phyloP scores from a whole-genome alignment of 2,888 invertebrate genomes.

The Lagria hirta region DNA sequence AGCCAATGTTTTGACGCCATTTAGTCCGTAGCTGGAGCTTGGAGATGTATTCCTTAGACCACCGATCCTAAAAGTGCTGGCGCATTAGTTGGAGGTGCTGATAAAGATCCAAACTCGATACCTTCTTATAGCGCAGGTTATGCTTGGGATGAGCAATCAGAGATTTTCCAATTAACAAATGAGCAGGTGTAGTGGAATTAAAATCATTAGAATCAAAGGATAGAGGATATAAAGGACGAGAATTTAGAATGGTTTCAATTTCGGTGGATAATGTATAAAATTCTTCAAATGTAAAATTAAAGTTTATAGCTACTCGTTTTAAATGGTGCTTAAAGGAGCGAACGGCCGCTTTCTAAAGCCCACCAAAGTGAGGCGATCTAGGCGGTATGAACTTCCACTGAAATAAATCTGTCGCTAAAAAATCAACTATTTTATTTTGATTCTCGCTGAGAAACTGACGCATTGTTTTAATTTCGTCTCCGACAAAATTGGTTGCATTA shows the following conservation, averaged over 20 bases:
- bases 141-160: slow-evolving; percentile 24
- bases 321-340: slow-evolving; percentile 40
- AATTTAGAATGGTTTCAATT: slow-evolving; percentile 43
- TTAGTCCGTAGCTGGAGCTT: slow-evolving; percentile 30
- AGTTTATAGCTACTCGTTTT: slow-evolving; percentile 31
- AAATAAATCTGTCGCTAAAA: slow-evolving; percentile 12
- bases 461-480: slow-evolving; percentile 27
- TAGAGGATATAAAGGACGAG: slow-evolving; percentile 37
- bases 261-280: slow-evolving; percentile 37
- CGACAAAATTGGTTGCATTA: slow-evolving; percentile 36
- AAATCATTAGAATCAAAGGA: slow-evolving; percentile 32
- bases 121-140: slow-evolving; percentile 11
- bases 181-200: slow-evolving; percentile 32
- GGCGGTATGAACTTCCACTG: slow-evolving; percentile 44
- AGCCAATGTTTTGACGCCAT: slow-evolving; percentile 29
- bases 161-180: slow-evolving; percentile 33
- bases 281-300: slow-evolving; percentile 39
- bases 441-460: not conserved
- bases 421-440: not conserved
- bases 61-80: slow-evolving; percentile 31
- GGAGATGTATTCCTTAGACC: slow-evolving; percentile 32
- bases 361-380: slow-evolving; percentile 40
- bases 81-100: slow-evolving; percentile 26
- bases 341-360: slow-evolving; percentile 43
- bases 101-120: slow-evolving; percentile 27